Conservation (phyloP, 2,797 vertebrate genomes). For the Phalanger gymnotis region DNA sequence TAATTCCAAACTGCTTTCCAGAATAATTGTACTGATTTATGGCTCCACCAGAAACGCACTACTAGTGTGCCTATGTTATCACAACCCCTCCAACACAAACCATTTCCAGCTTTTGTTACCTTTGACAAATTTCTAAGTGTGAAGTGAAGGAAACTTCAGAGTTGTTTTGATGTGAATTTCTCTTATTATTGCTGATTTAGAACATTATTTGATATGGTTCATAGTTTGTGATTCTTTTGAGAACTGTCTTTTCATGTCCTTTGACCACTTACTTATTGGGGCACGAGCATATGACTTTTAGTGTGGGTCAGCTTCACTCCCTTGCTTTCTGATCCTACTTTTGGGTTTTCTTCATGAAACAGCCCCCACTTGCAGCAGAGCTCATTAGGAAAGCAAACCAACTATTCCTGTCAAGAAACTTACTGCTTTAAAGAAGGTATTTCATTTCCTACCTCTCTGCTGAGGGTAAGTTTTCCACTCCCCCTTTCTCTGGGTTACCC, state of each 20-base stretch:
- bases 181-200: neutral
- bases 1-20: neutral
- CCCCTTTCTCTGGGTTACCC: neutral
- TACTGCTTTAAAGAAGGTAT: neutral
- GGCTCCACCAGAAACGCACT: neutral
- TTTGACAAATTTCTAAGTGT: neutral
- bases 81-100: neutral
- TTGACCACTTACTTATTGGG: neutral
- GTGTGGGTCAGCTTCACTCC: neutral
- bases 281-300: neutral
- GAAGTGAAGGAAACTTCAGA: neutral
- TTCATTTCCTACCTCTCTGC: neutral
- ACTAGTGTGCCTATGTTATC: neutral
- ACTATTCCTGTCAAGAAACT: neutral
- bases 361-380: neutral
- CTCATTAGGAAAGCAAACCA: neutral
- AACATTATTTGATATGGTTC: neutral
- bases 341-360: neutral
- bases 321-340: neutral
- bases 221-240: neutral
- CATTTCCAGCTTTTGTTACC: neutral
- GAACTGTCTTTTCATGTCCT: neutral
- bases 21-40: neutral
- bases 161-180: neutral
- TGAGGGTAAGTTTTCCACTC: neutral